Percentiles rank a stretch among this genome's conserved stretches.
phyloP scores from a whole-genome alignment of 2,888 invertebrate species.

The Encarsia formosa region DNA sequence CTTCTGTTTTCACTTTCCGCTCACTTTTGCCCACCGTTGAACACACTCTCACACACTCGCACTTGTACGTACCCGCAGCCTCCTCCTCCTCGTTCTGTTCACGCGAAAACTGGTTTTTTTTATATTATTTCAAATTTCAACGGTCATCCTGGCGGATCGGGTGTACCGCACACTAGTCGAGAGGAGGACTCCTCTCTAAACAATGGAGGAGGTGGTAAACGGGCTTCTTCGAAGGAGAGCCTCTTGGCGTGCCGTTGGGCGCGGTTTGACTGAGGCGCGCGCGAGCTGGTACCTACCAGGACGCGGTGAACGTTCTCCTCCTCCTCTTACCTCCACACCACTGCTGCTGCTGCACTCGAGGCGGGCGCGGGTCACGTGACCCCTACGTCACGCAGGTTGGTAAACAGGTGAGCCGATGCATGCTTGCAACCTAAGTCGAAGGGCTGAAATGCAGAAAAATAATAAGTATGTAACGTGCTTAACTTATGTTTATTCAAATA shows the following conservation, averaged over 20 bases:
- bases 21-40: constrained; percentile 9
- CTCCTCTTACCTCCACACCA: not conserved
- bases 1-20: constrained; percentile 16
- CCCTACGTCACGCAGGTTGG: constrained; percentile 48
- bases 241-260: constrained; percentile 45
- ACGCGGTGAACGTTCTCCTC: constrained; percentile 4
- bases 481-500: not conserved
- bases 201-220: not conserved
- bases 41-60: not conserved
- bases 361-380: constrained; percentile 42
- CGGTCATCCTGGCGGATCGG: too few relatives aligned
- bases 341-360: not conserved
- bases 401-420: constrained; percentile 44
- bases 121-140: too few relatives aligned
- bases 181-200: too few relatives aligned
- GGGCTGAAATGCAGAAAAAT: not conserved
- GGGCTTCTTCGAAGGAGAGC: not conserved
- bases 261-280: constrained; percentile 44
- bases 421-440: not conserved
- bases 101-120: too few relatives aligned
- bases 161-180: too few relatives aligned
- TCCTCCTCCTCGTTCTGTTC: too few relatives aligned
- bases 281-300: too few relatives aligned
- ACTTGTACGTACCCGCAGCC: not conserved
- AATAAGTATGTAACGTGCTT: not conserved